phyloP scores from a whole-genome alignment of 23 tunicate species.

The Ciona savignyi region DNA sequence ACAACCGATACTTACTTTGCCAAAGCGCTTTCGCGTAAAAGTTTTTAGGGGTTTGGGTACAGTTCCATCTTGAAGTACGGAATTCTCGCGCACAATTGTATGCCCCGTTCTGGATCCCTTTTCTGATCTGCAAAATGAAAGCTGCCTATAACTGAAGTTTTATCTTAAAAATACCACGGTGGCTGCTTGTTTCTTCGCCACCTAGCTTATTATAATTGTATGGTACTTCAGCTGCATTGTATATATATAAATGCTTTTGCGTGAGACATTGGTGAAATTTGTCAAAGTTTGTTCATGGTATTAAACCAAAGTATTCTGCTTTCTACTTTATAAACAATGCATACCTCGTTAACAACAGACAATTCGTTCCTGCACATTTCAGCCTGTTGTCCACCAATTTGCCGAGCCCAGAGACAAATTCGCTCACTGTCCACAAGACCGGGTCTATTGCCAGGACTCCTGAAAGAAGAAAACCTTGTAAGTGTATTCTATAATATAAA shows the following conservation, averaged over 20 bases:
- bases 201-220: too few species aligned
- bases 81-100: neutral
- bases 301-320: too few species aligned
- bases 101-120: neutral
- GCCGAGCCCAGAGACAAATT: neutral
- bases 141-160: neutral
- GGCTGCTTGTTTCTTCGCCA: too few species aligned
- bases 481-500: too few species aligned
- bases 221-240: too few species aligned
- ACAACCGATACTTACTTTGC: neutral
- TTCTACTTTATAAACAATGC: too few species aligned
- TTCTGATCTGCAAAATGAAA: neutral
- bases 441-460: neutral
- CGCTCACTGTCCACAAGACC: neutral
- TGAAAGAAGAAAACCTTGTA: neutral
- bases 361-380: neutral
- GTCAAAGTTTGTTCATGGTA: too few species aligned
- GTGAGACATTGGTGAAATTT: too few species aligned
- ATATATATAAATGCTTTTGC: too few species aligned
- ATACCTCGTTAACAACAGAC: neutral
- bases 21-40: neutral
- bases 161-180: neutral
- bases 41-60: neutral
- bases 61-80: neutral
- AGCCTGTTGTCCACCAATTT: neutral